Conservation (phyloP, 2,797 vertebrate genomes). For the Myotis planiceps region DNA sequence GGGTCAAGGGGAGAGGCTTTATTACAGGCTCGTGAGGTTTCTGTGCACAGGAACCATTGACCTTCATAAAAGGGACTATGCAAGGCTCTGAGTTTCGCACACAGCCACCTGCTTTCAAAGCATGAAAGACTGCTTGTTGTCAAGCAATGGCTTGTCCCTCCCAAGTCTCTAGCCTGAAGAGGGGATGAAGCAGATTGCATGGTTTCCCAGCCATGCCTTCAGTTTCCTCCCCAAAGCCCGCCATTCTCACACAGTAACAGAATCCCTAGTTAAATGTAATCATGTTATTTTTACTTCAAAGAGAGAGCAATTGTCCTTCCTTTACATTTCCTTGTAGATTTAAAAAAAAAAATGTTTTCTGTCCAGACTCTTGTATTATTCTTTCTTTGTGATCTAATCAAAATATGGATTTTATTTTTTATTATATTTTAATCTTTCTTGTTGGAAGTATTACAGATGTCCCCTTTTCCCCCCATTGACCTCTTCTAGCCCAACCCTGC, state of each 20-base stretch:
- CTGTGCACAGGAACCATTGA: fast-evolving
- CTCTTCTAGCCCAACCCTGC: too few species aligned
- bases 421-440: too few species aligned
- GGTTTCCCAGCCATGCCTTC: not conserved
- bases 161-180: not conserved
- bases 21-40: not conserved
- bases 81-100: not conserved
- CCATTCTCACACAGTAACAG: not conserved
- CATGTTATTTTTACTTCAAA: conserved; percentile 5
- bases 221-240: not conserved
- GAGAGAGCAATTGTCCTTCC: not conserved
- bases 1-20: fast-evolving
- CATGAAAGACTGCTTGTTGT: not conserved
- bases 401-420: not conserved
- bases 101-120: not conserved
- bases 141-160: not conserved
- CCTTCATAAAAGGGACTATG: not conserved
- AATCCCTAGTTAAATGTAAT: conserved; percentile 12
- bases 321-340: not conserved
- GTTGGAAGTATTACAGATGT: too few species aligned
- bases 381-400: not conserved
- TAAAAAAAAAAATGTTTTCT: not conserved
- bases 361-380: not conserved
- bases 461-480: fast-evolving
- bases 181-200: not conserved